A percentile compares a stretch with the other conserved stretches of the same genome.
Evolutionary conservation across 2,888 invertebrate genomes (phyloP).

Genomic region (Rhagium mordax): DNA sequence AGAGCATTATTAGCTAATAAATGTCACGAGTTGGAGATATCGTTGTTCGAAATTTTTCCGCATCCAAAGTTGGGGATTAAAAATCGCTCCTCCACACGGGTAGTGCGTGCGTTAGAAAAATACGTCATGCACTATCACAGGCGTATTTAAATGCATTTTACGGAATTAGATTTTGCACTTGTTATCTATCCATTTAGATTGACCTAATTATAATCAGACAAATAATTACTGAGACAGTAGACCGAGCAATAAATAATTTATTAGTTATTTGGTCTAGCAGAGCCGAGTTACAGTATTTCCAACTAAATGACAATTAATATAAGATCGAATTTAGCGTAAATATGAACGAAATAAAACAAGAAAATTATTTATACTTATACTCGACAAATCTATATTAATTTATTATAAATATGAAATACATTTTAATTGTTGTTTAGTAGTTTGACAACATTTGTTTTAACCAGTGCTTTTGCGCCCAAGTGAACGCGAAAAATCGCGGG

Average conservation of each 20-base stretch:
- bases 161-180: slow-evolving; percentile 60
- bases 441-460: slow-evolving; percentile 55
- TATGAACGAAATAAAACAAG: slow-evolving; percentile 64
- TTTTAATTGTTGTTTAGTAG: slow-evolving; percentile 66
- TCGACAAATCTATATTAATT: slow-evolving; percentile 63
- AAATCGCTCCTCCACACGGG: not conserved
- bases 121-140: slow-evolving; percentile 42
- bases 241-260: slow-evolving; percentile 52
- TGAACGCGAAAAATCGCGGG: not conserved
- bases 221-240: slow-evolving; percentile 57
- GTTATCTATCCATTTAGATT: slow-evolving; percentile 65
- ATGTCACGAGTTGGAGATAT: no score
- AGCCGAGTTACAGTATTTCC: slow-evolving; percentile 49
- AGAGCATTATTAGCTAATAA: no score
- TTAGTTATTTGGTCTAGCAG: slow-evolving; percentile 54
- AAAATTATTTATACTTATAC: slow-evolving; percentile 60
- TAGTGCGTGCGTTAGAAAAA: not conserved
- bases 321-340: slow-evolving; percentile 67
- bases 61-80: not conserved
- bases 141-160: slow-evolving; percentile 52
- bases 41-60: no score
- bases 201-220: slow-evolving; percentile 67
- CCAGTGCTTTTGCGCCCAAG: slow-evolving; percentile 21
- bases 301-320: slow-evolving; percentile 57
- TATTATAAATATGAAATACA: slow-evolving; percentile 68